Conservation (phyloP, 1,140 invertebrate genomes). For the Trichoplusia ni region DNA sequence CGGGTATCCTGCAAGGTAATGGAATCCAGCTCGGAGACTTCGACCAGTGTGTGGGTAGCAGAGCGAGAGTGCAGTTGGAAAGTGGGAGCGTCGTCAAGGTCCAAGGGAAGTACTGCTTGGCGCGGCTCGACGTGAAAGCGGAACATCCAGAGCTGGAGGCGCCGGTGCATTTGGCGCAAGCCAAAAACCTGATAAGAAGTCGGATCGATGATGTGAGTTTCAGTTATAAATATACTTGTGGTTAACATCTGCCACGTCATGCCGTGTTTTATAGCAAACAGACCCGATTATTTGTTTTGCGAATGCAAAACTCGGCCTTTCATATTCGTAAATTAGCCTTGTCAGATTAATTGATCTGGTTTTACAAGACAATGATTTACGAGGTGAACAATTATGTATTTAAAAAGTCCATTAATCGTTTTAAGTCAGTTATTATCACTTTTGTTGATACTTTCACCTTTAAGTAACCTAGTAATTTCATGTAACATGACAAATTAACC, state of each 20-base stretch:
- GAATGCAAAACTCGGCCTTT: too few relatives aligned
- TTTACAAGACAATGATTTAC: too few relatives aligned
- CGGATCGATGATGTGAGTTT: conserved; percentile 85
- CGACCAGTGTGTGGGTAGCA: conserved; percentile 84
- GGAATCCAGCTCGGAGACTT: conserved; percentile 87
- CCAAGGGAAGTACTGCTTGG: conserved; percentile 86
- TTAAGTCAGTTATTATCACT: too few relatives aligned
- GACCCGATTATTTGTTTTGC: too few relatives aligned
- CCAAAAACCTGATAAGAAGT: conserved; percentile 83
- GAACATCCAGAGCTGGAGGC: conserved; percentile 80
- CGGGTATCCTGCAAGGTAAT: conserved; percentile 86
- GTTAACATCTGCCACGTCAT: background rate
- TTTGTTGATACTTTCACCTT: too few relatives aligned
- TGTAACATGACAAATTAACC: too few relatives aligned
- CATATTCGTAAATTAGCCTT: too few relatives aligned
- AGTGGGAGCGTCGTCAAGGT: conserved; percentile 81
- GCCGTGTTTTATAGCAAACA: background rate
- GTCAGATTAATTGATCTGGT: too few relatives aligned
- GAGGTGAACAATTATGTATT: too few relatives aligned
- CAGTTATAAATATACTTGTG: conserved; percentile 24
- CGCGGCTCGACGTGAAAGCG: conserved; percentile 83
- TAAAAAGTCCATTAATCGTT: too few relatives aligned
- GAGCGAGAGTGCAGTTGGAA: conserved; percentile 82
- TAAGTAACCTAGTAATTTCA: too few relatives aligned
- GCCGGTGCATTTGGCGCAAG: conserved; percentile 83